Evolutionary conservation across 2,888 invertebrate species (phyloP).

Genomic region (Maniola hyperantus): DNA sequence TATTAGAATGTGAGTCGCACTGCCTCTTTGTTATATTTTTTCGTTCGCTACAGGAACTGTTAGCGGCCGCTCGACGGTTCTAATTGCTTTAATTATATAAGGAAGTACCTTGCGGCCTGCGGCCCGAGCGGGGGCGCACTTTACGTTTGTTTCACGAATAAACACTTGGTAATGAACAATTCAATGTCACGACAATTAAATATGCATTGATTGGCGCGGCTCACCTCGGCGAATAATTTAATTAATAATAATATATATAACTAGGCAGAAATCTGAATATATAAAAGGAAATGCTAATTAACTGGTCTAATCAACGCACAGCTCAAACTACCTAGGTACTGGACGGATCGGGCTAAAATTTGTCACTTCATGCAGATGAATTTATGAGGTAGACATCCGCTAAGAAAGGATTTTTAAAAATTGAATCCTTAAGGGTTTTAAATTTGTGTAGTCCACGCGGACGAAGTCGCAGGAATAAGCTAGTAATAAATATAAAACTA

Average conservation of each 20-base stretch:
- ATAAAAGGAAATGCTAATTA: too few relatives aligned
- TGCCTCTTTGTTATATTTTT: constrained; percentile 44
- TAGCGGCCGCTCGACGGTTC: constrained; percentile 44
- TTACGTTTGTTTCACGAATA: constrained; percentile 43
- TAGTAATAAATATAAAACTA: too few relatives aligned
- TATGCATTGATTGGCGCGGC: constrained; percentile 35
- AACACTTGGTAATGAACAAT: constrained; percentile 34
- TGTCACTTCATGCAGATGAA: too few relatives aligned
- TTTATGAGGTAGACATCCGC: too few relatives aligned
- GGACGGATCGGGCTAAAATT: too few relatives aligned
- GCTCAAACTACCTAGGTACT: too few relatives aligned
- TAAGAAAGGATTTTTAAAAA: too few relatives aligned
- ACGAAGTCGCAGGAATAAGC: too few relatives aligned
- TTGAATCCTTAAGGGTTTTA: too few relatives aligned
- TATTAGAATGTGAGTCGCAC: neutral
- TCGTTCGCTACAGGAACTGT: constrained; percentile 41
- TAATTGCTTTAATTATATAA: constrained; percentile 48
- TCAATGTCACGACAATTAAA: constrained; percentile 42
- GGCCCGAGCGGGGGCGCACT: constrained; percentile 40
- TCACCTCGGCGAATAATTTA: constrained; percentile 22
- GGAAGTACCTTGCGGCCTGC: constrained; percentile 47
- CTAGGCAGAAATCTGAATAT: too few relatives aligned
- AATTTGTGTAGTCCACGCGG: too few relatives aligned
- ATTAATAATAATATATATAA: neutral
- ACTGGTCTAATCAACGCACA: too few relatives aligned